These are phyloP conservation scores for Sarcophaga rosellei DNA, from an alignment of 2,888 invertebrate genomes.

Conservation along the genomic window DNA sequence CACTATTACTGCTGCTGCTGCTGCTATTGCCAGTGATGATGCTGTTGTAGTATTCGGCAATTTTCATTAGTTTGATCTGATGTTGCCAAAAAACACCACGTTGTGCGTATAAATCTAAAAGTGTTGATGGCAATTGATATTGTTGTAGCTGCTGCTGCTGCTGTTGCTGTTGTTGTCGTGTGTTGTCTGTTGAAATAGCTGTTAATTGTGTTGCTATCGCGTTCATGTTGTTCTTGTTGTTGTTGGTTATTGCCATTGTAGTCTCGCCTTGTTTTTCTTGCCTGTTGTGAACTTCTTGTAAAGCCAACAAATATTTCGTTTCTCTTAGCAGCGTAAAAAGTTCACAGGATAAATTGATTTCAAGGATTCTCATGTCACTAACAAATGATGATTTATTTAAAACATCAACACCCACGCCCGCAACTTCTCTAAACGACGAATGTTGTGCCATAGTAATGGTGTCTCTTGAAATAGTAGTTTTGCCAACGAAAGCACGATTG, in stretches of 20 bases:
- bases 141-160: conserved; percentile 67
- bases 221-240: not conserved
- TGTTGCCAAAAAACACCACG: conserved; percentile 77
- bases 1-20: not conserved
- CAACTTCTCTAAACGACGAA: not conserved
- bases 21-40: conserved; percentile 80
- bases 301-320: conserved; percentile 89
- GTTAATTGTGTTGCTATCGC: conserved; percentile 45
- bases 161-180: conserved; percentile 35
- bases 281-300: conserved; percentile 76
- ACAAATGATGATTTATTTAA: conserved; percentile 57
- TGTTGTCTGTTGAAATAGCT: conserved; percentile 47
- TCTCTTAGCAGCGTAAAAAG: conserved; percentile 89
- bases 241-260: conserved; percentile 47
- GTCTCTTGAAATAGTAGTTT: not conserved
- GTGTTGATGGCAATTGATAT: conserved; percentile 71
- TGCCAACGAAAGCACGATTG: conserved; percentile 9
- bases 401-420: not conserved
- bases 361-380: conserved; percentile 68
- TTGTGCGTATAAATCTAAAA: conserved; percentile 74
- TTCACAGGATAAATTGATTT: conserved; percentile 80
- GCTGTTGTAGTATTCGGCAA: conserved; percentile 91
- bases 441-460: not conserved
- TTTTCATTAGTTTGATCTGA: conserved; percentile 83
- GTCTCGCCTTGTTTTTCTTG: conserved; percentile 27